These are phyloP conservation scores for Agapornis roseicollis DNA, from an alignment of 2,113 vertebrate genomes.

Conservation along the genomic window DNA sequence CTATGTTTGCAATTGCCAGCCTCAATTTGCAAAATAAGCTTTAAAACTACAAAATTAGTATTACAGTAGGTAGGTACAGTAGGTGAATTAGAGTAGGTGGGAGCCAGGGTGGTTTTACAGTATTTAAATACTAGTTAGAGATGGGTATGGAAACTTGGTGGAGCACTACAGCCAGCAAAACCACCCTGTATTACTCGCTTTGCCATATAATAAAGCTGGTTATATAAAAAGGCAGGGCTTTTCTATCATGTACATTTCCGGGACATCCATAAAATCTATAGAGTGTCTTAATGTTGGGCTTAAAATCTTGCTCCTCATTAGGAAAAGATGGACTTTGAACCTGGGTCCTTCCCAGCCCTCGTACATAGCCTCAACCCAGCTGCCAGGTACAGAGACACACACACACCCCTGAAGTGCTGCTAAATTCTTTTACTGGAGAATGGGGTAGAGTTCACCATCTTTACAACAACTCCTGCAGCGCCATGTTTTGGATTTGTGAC, in stretches of 20 bases:
- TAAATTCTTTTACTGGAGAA: background rate
- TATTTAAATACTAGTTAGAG: background rate
- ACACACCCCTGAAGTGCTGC: background rate
- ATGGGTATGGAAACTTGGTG: background rate
- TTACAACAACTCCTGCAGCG: background rate
- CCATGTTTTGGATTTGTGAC: background rate
- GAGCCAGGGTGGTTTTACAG: background rate
- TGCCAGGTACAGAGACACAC: rapidly evolving
- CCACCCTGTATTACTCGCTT: rapidly evolving
- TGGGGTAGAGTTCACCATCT: background rate
- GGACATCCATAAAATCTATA: background rate
- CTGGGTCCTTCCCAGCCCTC: background rate
- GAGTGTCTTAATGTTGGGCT: background rate
- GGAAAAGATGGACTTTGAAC: background rate
- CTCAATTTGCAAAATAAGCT: background rate
- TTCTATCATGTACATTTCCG: background rate
- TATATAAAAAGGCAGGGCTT: background rate
- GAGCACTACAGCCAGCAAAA: background rate
- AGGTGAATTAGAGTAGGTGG: background rate
- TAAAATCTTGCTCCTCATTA: background rate
- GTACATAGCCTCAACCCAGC: background rate
- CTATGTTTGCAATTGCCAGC: background rate
- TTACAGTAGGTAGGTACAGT: background rate
- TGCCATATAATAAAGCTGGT: background rate
- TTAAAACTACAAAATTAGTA: background rate